A percentile compares a stretch with the other conserved stretches of the same genome.
Evolutionary conservation across 1,140 invertebrate genomes (phyloP).

Genomic region (Oryzaephilus surinamensis): DNA sequence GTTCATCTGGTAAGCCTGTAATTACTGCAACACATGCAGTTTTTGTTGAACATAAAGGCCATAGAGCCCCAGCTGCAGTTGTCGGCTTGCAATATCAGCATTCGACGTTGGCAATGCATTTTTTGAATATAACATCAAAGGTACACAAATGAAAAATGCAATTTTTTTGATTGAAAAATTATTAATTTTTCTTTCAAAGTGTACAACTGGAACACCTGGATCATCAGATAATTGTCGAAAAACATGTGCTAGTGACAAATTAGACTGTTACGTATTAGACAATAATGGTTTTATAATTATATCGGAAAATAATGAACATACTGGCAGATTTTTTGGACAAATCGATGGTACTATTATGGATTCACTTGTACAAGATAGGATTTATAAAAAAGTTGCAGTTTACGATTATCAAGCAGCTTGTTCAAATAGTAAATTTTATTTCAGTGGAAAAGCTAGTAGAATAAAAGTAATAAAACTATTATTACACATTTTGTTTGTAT

Average conservation of each 20-base stretch:
- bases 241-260: constrained; percentile 44
- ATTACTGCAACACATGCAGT: constrained; percentile 78
- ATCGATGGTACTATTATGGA: constrained; percentile 70
- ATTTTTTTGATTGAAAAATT: constrained; percentile 35
- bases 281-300: constrained; percentile 83
- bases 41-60: constrained; percentile 65
- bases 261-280: constrained; percentile 78
- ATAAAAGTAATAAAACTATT: constrained; percentile 9
- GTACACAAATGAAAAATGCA: constrained; percentile 13
- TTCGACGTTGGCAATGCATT: constrained; percentile 50
- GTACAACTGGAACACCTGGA: no score
- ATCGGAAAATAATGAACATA: constrained; percentile 46
- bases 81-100: constrained; percentile 77
- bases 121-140: constrained; percentile 60
- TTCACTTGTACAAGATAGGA: constrained; percentile 58
- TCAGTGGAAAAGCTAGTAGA: constrained; percentile 47
- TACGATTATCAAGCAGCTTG: constrained; percentile 70
- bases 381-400: constrained; percentile 65
- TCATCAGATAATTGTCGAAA: no score
- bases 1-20: constrained; percentile 43
- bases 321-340: constrained; percentile 77
- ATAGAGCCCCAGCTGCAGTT: constrained; percentile 75
- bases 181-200: no score
- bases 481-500: background rate
- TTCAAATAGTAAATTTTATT: constrained; percentile 60